Conservation (phyloP, 2,113 vertebrate genomes). For the Cavia aperea region DNA sequence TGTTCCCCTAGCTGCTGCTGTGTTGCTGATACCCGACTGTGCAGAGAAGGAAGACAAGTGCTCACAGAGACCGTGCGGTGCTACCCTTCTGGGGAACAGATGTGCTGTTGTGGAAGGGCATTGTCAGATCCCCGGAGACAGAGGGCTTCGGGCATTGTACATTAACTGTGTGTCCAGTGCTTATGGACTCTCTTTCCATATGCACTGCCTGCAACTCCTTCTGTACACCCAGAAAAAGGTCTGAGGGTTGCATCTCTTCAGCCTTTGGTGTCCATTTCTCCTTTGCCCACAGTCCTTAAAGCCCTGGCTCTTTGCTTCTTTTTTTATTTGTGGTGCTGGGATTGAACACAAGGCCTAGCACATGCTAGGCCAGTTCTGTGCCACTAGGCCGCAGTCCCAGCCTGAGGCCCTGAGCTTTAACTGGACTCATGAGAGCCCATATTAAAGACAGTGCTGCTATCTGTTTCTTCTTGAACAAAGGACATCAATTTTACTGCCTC, state of each 20-base stretch:
- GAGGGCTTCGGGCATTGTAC: too few relatives aligned
- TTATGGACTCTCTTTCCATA: background rate
- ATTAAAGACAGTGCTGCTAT: too few relatives aligned
- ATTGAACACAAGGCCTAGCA: background rate
- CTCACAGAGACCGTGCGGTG: too few relatives aligned
- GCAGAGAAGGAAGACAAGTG: too few relatives aligned
- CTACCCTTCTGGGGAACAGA: too few relatives aligned
- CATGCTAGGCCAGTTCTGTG: background rate
- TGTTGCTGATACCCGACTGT: too few relatives aligned
- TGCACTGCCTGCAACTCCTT: background rate
- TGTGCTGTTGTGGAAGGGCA: too few relatives aligned
- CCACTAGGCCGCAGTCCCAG: background rate
- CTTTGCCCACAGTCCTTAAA: background rate
- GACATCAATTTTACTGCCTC: background rate
- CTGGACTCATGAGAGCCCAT: background rate
- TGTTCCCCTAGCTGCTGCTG: too few relatives aligned
- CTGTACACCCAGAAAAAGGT: background rate
- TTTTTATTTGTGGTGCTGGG: background rate
- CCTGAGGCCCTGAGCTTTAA: background rate
- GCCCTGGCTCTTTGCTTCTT: accelerated
- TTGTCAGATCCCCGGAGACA: too few relatives aligned
- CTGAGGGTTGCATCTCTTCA: background rate
- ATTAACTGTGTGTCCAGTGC: too few relatives aligned
- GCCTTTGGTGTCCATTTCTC: background rate
- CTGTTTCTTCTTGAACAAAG: background rate